Conservation (phyloP, 1,140 invertebrate genomes). For the Drosophila micromelanica region DNA sequence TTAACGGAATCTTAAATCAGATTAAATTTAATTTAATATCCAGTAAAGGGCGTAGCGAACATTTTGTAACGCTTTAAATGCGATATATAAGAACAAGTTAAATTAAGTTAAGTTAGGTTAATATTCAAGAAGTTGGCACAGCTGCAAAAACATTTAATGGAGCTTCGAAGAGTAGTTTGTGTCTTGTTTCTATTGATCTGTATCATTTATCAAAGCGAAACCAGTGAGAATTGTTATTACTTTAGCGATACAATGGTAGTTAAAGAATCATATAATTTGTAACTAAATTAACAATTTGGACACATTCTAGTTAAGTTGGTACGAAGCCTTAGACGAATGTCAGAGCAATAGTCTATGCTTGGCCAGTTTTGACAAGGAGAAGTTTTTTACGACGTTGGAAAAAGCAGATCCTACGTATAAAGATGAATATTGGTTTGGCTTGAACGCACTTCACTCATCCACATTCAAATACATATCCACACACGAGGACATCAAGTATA, state of each 20-base stretch:
- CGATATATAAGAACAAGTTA: not conserved
- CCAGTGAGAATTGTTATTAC: not conserved
- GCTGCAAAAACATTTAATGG: not conserved
- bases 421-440: constrained; percentile 1
- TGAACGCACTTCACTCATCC: not conserved
- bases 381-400: not conserved
- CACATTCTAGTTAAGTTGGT: not conserved
- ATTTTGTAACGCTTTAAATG: not conserved
- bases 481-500: not conserved
- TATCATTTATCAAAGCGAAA: not conserved
- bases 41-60: not conserved
- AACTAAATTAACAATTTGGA: not conserved
- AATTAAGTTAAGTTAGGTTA: not conserved
- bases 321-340: not conserved
- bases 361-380: not conserved
- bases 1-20: constrained; percentile 4
- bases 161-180: not conserved
- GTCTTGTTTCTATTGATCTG: not conserved
- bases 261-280: not conserved
- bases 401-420: no score
- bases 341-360: not conserved
- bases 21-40: not conserved
- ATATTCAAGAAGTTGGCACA: not conserved
- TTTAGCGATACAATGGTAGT: not conserved
- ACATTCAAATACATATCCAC: not conserved